Evolutionary conservation across 2,113 vertebrate species (phyloP).

Genomic region (Hemibagrus wyckioides): DNA sequence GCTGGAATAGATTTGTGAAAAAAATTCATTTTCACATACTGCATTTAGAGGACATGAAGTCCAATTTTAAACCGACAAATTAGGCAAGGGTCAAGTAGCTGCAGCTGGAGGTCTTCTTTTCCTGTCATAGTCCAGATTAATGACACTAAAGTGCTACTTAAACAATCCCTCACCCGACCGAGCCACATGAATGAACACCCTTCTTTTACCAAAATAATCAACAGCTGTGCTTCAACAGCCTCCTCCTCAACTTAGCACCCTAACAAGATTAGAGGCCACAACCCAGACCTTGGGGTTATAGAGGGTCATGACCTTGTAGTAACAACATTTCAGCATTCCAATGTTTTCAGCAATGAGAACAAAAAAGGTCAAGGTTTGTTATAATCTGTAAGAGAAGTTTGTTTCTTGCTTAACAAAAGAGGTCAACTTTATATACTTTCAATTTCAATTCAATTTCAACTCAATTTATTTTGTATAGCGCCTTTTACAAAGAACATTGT

Average conservation of each 20-base stretch:
- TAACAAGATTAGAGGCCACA: neutral
- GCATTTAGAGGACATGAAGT: slow-evolving; percentile 12
- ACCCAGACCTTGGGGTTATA: neutral
- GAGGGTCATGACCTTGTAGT: slow-evolving; percentile 7
- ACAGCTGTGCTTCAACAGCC: slow-evolving; percentile 17
- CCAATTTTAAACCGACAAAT: slow-evolving; percentile 37
- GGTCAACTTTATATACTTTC: slow-evolving; percentile 2
- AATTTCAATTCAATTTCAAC: too few species aligned
- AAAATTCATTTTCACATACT: neutral
- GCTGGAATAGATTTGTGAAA: slow-evolving; percentile 25
- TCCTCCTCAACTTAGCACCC: neutral
- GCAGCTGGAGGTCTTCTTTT: slow-evolving; percentile 41
- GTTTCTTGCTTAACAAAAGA: slow-evolving; percentile 3
- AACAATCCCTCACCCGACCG: slow-evolving; percentile 20
- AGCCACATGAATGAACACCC: neutral
- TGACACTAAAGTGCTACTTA: slow-evolving; percentile 42
- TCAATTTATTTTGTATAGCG: too few species aligned
- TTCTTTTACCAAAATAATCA: slow-evolving; percentile 11
- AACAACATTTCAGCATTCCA: neutral
- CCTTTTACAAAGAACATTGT: too few species aligned
- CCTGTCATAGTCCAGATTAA: slow-evolving; percentile 22
- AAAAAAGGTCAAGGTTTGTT: slow-evolving; percentile 5
- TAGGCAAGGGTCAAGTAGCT: slow-evolving; percentile 37
- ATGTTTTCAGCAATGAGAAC: slow-evolving; percentile 10
- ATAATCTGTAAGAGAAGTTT: neutral